Conservation (phyloP, 2,113 vertebrate genomes). For the Forbesichthys agassizii region DNA sequence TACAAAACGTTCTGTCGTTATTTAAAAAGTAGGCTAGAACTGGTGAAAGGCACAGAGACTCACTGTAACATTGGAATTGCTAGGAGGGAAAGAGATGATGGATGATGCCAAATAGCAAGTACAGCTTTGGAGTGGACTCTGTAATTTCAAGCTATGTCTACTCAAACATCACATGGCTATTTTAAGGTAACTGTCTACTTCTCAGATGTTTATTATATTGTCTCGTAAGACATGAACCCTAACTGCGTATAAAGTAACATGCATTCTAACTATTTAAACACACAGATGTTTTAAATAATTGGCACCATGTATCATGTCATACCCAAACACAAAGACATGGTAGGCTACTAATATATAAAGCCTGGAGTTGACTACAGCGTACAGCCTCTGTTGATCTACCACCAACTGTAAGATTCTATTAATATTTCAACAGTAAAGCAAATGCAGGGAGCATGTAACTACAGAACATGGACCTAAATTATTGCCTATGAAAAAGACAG, state of each 20-base stretch:
- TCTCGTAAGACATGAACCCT: constrained; percentile 4
- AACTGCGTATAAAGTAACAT: constrained; percentile 6
- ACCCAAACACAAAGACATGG: constrained; percentile 14
- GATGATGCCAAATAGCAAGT: constrained; percentile 30
- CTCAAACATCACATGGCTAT: constrained; percentile 35
- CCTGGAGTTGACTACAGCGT: constrained; percentile 11
- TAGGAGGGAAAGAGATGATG: constrained; percentile 15
- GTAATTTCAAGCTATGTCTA: constrained; percentile 38
- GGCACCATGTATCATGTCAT: constrained; percentile 8
- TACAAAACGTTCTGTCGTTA: constrained; percentile 36
- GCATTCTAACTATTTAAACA: neutral
- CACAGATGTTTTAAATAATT: neutral
- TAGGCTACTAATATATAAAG: constrained; percentile 5
- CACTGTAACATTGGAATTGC: constrained; percentile 25
- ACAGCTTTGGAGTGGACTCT: constrained; percentile 19
- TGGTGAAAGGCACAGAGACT: constrained; percentile 9
- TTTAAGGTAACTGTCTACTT: constrained; percentile 28
- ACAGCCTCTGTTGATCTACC: constrained; percentile 35
- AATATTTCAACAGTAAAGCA: constrained; percentile 70
- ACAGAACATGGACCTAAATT: constrained; percentile 22
- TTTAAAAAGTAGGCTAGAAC: neutral
- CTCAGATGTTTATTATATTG: constrained; percentile 17
- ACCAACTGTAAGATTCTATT: constrained; percentile 48
- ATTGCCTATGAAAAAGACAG: constrained; percentile 31
- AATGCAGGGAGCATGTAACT: constrained; percentile 28